These are phyloP conservation scores for Fistularia tabacaria DNA, from an alignment of 2,797 vertebrate genomes.

Conservation along the genomic window DNA sequence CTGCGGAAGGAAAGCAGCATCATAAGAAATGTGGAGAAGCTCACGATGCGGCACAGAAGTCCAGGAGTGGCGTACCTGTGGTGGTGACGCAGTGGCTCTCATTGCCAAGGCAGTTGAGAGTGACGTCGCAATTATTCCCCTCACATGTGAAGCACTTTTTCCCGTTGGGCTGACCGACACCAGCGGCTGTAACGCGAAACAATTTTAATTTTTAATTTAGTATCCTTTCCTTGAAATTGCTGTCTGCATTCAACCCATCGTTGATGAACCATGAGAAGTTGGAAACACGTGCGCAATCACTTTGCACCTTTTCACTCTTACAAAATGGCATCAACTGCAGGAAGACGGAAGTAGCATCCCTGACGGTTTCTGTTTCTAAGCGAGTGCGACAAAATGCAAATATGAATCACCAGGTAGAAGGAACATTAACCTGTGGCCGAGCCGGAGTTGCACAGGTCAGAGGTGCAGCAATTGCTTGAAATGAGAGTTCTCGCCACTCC, in stretches of 20 bases:
- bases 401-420: not conserved
- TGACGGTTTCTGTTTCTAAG: not conserved
- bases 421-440: constrained; percentile 31
- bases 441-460: constrained; percentile 42
- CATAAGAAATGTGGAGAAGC: not conserved
- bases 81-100: constrained; percentile 48
- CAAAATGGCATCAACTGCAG: no score
- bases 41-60: no score
- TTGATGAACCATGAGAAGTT: no score
- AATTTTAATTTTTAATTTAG: no score
- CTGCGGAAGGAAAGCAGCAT: constrained; percentile 20
- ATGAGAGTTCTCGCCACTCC: not conserved
- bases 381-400: not conserved
- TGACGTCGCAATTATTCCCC: constrained; percentile 5
- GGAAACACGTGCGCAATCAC: no score
- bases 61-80: constrained; percentile 23
- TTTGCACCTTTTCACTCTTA: no score
- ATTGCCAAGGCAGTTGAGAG: constrained; percentile 29
- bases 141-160: constrained; percentile 47
- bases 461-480: constrained; percentile 41
- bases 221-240: no score
- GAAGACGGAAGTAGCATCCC: no score
- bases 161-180: constrained; percentile 23
- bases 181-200: constrained; percentile 15
- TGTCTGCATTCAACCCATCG: no score